These are phyloP conservation scores for Phyllostomus hastatus DNA, from an alignment of 2,113 vertebrate genomes.

Conservation along the genomic window DNA sequence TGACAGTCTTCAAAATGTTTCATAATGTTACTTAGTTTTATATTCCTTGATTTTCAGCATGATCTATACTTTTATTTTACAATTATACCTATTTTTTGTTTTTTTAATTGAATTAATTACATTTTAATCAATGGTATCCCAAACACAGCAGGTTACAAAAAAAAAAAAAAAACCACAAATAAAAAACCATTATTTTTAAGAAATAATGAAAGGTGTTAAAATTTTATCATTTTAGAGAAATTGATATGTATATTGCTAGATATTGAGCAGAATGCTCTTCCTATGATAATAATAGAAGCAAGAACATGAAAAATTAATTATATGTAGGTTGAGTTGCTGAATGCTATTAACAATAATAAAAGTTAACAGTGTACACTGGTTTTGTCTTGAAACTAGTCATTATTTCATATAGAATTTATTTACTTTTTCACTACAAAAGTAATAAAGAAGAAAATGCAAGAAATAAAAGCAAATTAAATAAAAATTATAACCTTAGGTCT, in stretches of 20 bases:
- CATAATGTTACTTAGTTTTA: background rate
- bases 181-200: background rate
- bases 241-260: background rate
- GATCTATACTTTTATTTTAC: background rate
- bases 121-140: background rate
- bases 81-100: background rate
- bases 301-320: background rate
- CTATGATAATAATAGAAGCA: background rate
- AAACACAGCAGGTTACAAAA: background rate
- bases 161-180: no score
- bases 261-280: background rate
- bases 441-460: background rate
- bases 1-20: background rate
- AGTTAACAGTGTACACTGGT: background rate
- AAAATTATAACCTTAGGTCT: background rate
- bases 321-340: background rate
- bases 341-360: background rate
- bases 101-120: background rate
- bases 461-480: background rate
- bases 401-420: background rate
- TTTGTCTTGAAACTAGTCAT: background rate
- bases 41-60: conserved; percentile 5
- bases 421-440: background rate
- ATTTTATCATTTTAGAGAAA: background rate
- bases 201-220: background rate